Evolutionary conservation across 2,888 invertebrate genomes (phyloP), one percentile per base, ranked within the genome.

Genomic region (Sarcophaga carnaria): DNA sequence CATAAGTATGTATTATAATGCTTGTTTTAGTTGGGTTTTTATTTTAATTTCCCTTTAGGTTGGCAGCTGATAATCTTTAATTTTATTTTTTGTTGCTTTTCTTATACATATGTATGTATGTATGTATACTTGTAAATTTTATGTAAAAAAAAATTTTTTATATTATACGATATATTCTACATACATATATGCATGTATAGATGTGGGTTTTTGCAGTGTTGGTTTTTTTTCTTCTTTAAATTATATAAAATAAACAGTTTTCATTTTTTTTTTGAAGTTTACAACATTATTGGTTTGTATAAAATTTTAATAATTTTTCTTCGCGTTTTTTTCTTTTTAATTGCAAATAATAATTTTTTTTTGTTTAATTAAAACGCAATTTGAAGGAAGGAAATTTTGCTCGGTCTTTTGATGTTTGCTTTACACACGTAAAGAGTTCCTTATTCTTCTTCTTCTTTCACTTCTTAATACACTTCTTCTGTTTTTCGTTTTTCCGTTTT

Each of bases 41-140:
- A 60, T 11, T 80, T 67, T 47, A 59, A 49, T 83, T 66, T 62
- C 77, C 74, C 75, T 77, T 37, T 27, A 60, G 70, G 69, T 84
- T 87, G 81, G 87, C 84, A 87, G 87, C 87, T 87, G 87, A 87
- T 87, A 81, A 83, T 81, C 66, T 78, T 60, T 17, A 14, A 8
- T 75, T 67, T 80, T 37, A 14, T 63, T 74, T 74, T 60, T 14
- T 59, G 59, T 20, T 62, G 10, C 6, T 60, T 67, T 75, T 74
- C 22, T 37, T 37, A 37, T 27, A 27, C 27, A 25, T 25, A 25
- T 25, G 25, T 25, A 25, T 25, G 25, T 25, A 25, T 3, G 27
- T 27, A 27, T 27, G 27, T 59, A 20, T 27, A 66, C 6, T 20
- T 67, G 45, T 22, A 77, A 59, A 45, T 37, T 67, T n/a, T 81